Conservation (phyloP, 2,888 invertebrate species). For the Eumerus sabulonum region DNA sequence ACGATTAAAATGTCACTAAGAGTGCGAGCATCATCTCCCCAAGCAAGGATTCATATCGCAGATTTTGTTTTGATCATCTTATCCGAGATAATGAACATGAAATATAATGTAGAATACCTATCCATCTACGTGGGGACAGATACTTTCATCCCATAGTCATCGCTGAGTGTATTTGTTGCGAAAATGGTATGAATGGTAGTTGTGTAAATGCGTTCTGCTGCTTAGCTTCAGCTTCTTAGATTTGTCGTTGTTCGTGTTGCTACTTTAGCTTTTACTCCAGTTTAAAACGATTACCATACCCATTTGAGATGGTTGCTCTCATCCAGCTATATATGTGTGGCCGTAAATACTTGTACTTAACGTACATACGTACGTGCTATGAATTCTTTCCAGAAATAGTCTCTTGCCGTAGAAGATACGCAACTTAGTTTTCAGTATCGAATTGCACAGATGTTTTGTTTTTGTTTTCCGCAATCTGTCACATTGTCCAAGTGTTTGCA, state of each 20-base stretch:
- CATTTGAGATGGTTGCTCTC: slow-evolving; percentile 10
- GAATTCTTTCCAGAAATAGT: slow-evolving; percentile 11
- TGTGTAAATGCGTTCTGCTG: slow-evolving; percentile 62
- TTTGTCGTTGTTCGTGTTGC: background rate
- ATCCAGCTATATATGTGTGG: slow-evolving; percentile 6
- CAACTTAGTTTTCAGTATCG: slow-evolving; percentile 50
- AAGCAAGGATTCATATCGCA: slow-evolving; percentile 29
- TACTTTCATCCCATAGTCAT: too few relatives aligned
- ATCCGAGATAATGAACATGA: slow-evolving; percentile 41
- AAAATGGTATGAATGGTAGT: background rate
- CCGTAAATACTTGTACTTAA: too few relatives aligned
- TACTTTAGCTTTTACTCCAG: slow-evolving; percentile 31
- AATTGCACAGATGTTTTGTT: slow-evolving; percentile 58
- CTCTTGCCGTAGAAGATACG: slow-evolving; percentile 21
- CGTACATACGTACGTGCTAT: slow-evolving; percentile 9
- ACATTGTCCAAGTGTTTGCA: slow-evolving; percentile 11
- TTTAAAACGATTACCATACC: slow-evolving; percentile 32
- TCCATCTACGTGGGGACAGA: slow-evolving; percentile 16
- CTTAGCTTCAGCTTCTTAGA: slow-evolving; percentile 21
- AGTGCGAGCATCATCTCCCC: slow-evolving; percentile 35
- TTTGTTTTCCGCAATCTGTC: slow-evolving; percentile 17
- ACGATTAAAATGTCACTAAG: slow-evolving; percentile 70
- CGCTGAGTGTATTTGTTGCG: too few relatives aligned
- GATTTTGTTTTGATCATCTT: slow-evolving; percentile 60
- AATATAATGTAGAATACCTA: slow-evolving; percentile 14